Evolutionary conservation across 2,797 vertebrate species (phyloP), one percentile per base, ranked within the genome.

Genomic region (Rallus crepitans): DNA sequence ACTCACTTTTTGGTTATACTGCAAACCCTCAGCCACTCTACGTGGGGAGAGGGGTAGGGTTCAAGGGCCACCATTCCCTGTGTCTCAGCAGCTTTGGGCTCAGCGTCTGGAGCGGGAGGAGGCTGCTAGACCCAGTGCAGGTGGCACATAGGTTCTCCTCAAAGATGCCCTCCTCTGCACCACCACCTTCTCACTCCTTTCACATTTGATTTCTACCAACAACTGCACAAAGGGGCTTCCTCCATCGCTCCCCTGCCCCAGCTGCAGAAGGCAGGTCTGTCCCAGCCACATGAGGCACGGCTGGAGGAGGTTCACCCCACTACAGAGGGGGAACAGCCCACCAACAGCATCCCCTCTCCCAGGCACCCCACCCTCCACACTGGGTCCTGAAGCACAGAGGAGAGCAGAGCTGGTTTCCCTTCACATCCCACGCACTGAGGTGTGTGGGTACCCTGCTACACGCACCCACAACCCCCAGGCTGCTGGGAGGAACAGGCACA

Each of bases 401-500:
- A 42, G 2, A 48, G 37, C 47, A 33, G 68, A 66, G 37, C 47
- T 75, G 85, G 17, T 53, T 91, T 70, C 35, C 52, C 71, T 64
- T 60, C 5, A 0, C 42, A n/a, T 21, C 20, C 33, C 68, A 12
- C 57, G 9, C 47, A 9, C 0, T 0, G 45, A 55, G 57, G 48
- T 16, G 27, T 2, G 2, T 2, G 40, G 33, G 31, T 55, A 19
- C 79, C 31, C 33, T 1, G 0, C 70, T 40, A 5, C 31, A 3
- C 4, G 17, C 47, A 45, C 50, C 66, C 4, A 2, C 69, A 82
- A 55, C 70, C 48, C 39, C 84, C 60, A 9, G 1, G 0, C 50
- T 6, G 6, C 56, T 15, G 9, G 2, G 39, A 65, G 53, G 57
- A 70, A 47, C 57, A 30, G 0, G 0, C 2, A 0, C 1, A 0